A percentile compares a stretch with the other conserved stretches of the same genome.
These are phyloP conservation scores for Albula glossodonta DNA, from an alignment of 2,113 vertebrate genomes.

Conservation along the genomic window DNA sequence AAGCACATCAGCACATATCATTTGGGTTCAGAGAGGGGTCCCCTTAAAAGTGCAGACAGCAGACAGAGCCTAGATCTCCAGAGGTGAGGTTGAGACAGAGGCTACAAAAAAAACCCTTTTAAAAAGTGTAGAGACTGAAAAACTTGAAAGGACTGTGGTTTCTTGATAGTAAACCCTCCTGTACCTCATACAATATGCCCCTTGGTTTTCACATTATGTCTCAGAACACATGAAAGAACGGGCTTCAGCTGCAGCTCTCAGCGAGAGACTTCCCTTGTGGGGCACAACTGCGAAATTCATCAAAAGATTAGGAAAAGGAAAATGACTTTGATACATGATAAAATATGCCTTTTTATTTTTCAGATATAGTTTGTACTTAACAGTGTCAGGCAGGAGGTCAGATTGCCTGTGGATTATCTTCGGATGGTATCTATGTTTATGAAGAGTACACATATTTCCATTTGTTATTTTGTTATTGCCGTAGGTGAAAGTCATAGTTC, in stretches of 20 bases:
- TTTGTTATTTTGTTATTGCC: background rate
- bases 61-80: background rate
- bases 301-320: constrained; percentile 12
- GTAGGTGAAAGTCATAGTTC: background rate
- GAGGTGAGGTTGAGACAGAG: background rate
- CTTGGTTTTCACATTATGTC: background rate
- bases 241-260: background rate
- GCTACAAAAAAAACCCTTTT: background rate
- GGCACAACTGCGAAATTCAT: background rate
- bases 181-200: background rate
- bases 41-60: background rate
- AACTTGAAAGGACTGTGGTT: background rate
- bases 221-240: background rate
- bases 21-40: background rate
- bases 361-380: background rate
- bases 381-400: background rate
- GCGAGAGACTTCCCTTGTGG: background rate
- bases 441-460: background rate
- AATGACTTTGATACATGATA: constrained; percentile 4
- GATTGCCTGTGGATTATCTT: background rate
- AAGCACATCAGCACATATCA: background rate
- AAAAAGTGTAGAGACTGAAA: background rate
- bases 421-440: background rate
- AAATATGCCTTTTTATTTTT: constrained; percentile 7
- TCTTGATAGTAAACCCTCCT: background rate